These are phyloP conservation scores for Adineta ricciae DNA, from an alignment of 2,888 invertebrate species.

Conservation along the genomic window DNA sequence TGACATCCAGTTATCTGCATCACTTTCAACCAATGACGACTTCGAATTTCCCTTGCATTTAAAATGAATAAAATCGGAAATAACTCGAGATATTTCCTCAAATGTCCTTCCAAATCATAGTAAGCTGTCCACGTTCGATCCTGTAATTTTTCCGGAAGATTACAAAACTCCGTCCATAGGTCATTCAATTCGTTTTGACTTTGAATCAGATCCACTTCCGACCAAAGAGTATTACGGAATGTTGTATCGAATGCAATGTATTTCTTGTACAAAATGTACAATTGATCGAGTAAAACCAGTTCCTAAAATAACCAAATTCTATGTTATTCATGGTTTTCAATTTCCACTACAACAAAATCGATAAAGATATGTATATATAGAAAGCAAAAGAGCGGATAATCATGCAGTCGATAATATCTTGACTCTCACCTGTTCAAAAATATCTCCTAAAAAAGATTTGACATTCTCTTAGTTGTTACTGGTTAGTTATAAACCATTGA, in stretches of 20 bases:
- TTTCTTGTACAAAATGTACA: slow-evolving; percentile 50
- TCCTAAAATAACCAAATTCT: slow-evolving; percentile 39
- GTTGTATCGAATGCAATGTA: slow-evolving; percentile 47
- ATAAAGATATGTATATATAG: background rate
- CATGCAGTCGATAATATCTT: background rate
- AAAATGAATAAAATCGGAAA: slow-evolving; percentile 47
- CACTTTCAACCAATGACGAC: slow-evolving; percentile 50
- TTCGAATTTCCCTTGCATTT: slow-evolving; percentile 49
- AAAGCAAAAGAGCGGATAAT: background rate
- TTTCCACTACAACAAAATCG: background rate
- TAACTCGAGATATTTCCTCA: slow-evolving; percentile 47
- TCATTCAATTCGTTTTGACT: slow-evolving; percentile 43
- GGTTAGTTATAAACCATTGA: no score
- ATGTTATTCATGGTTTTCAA: no score
- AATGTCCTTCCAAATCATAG: slow-evolving; percentile 44
- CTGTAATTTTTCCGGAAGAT: slow-evolving; percentile 49
- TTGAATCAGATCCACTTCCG: slow-evolving; percentile 46
- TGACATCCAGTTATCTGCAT: slow-evolving; percentile 49
- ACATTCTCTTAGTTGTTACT: background rate
- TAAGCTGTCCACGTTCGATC: slow-evolving; percentile 47
- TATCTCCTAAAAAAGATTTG: background rate
- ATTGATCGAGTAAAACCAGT: slow-evolving; percentile 45
- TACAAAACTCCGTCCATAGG: slow-evolving; percentile 49
- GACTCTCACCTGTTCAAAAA: background rate
- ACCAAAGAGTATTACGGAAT: slow-evolving; percentile 48